Percentiles rank a stretch among this genome's conserved stretches.
phyloP scores from a whole-genome alignment of 2,797 vertebrate genomes.

The Vipera latastei region DNA sequence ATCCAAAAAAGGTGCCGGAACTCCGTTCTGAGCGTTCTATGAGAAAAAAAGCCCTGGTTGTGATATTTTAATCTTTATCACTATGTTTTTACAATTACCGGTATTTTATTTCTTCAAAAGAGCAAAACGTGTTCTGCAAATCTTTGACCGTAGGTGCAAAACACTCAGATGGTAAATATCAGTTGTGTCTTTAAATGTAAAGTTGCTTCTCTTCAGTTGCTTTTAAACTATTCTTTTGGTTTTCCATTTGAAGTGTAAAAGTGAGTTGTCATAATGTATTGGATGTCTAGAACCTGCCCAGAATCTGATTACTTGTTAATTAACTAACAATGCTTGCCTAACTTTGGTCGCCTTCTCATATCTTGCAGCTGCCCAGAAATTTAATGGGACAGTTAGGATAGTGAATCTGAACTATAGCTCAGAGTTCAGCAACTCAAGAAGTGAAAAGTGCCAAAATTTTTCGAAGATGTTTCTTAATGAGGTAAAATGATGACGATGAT shows the following conservation, averaged over 20 bases:
- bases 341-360: not conserved
- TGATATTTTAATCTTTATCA: not conserved
- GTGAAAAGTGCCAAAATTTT: slow-evolving; percentile 72
- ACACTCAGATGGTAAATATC: not conserved
- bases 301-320: fast-evolving
- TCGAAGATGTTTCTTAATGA: slow-evolving; percentile 62
- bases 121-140: not conserved
- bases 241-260: not conserved
- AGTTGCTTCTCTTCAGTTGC: not conserved
- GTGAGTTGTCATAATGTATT: fast-evolving
- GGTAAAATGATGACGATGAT: slow-evolving; percentile 62
- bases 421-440: slow-evolving; percentile 71
- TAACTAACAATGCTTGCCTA: not conserved
- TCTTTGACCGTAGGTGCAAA: not conserved
- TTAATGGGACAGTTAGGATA: slow-evolving; percentile 70
- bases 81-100: not conserved
- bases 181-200: not conserved
- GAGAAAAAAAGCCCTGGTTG: not conserved
- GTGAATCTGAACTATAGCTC: slow-evolving; percentile 69
- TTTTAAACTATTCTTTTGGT: not conserved
- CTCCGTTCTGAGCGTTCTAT: no score
- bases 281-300: not conserved
- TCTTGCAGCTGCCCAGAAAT: slow-evolving; percentile 72
- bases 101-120: not conserved
- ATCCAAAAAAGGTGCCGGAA: no score